phyloP scores from a whole-genome alignment of 2,888 invertebrate species.

The Marronus borbonicus region DNA sequence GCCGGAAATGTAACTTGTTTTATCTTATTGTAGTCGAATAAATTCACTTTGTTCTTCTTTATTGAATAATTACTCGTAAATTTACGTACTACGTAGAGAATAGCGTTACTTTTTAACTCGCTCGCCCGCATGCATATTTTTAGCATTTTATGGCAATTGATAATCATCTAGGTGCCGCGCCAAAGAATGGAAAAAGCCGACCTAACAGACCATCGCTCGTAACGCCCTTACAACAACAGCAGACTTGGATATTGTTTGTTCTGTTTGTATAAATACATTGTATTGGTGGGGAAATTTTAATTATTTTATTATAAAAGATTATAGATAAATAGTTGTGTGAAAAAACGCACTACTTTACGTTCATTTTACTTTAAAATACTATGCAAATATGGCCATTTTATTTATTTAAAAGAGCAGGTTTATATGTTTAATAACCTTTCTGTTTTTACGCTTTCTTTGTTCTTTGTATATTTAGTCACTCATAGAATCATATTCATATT shows the following conservation, averaged over 20 bases:
- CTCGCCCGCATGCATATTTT: slow-evolving; percentile 42
- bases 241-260: not conserved
- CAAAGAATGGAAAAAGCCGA: slow-evolving; percentile 21
- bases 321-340: not conserved
- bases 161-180: slow-evolving; percentile 25
- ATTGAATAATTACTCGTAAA: slow-evolving; percentile 44
- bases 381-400: not conserved
- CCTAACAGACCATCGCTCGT: slow-evolving; percentile 6
- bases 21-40: slow-evolving; percentile 41
- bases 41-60: slow-evolving; percentile 43
- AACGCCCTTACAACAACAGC: not conserved
- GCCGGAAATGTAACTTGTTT: slow-evolving; percentile 42
- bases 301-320: not conserved
- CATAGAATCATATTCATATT: too few species aligned
- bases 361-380: not conserved
- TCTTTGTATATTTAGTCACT: too few species aligned
- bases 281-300: not conserved
- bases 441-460: not conserved
- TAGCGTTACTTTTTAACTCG: slow-evolving; percentile 33
- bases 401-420: not conserved
- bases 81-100: slow-evolving; percentile 16
- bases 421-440: not conserved
- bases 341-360: not conserved
- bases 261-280: not conserved
- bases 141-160: slow-evolving; percentile 43